Evolutionary conservation across 2,888 invertebrate genomes (phyloP).

Genomic region (Mycalesis mineus): DNA sequence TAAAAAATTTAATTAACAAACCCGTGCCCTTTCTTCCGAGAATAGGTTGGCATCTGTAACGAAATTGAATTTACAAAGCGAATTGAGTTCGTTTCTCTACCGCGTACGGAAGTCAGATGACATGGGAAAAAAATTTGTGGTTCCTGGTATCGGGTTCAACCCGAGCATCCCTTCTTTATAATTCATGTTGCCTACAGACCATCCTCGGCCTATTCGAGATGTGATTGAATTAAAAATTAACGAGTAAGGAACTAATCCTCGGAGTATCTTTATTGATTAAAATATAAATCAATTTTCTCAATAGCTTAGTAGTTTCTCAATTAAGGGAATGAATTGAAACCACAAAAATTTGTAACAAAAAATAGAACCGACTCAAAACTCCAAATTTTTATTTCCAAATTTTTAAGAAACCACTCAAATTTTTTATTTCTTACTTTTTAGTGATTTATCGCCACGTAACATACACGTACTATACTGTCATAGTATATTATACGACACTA

Average conservation of each 20-base stretch:
- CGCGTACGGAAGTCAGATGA: background rate
- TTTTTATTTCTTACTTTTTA: too few species aligned
- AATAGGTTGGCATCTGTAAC: background rate
- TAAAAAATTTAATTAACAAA: too few species aligned
- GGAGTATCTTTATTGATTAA: background rate
- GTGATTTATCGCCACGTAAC: too few species aligned
- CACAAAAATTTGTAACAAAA: too few species aligned
- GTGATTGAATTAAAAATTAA: slow-evolving; percentile 25
- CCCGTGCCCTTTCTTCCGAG: background rate
- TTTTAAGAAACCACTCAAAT: too few species aligned
- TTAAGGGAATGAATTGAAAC: too few species aligned
- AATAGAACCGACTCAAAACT: too few species aligned
- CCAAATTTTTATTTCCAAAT: too few species aligned
- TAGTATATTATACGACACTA: too few species aligned
- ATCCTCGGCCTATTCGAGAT: slow-evolving; percentile 15
- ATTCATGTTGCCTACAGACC: slow-evolving; percentile 24
- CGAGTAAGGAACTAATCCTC: background rate
- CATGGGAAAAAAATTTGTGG: slow-evolving; percentile 19
- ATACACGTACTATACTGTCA: too few species aligned
- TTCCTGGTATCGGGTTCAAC: slow-evolving; percentile 17
- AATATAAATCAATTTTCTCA: background rate
- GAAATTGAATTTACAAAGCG: background rate
- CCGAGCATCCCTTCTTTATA: slow-evolving; percentile 26
- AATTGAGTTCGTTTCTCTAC: background rate
- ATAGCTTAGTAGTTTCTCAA: too few species aligned